Base-by-base conservation (phyloP, 2,888 invertebrate species). In the Luffia ferchaultella region DNA sequence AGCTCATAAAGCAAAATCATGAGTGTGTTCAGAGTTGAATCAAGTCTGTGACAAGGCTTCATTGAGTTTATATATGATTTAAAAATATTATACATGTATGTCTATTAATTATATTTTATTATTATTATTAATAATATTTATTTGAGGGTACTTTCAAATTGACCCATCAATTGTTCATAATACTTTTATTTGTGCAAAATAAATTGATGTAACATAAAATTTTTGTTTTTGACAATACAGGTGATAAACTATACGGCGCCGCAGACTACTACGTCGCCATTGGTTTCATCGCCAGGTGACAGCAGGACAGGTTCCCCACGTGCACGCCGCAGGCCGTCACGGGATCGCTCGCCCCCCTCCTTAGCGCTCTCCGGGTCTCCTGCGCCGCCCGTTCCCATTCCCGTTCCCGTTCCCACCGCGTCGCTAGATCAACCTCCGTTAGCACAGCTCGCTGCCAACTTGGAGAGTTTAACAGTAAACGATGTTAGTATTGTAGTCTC, bases 241-340 rank as follows among this genome's bases (percentile, higher is more conserved):
- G 76, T 80, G 20, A 60, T 82, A 56, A 80, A 72, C 59, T 84
- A 85, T 62, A 86, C 87, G 46, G 76, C 85, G 12, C 49, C 52
- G 18, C 73, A 67, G 3, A 70, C 69, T 57, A 87, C 91, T 49
- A 76, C 88, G 54, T 91, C 93, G 47, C 92, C 93, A 12, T 86
- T 91, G 70, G 86, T 91, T 66, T 89, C 91, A 49, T 93, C 94
- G 45, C 93, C 93, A 45, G 89, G 90, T 54, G 92, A 91, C 67
- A 93, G 93, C 62, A 87, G 92, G 61, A 86, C 90, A 49, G 86
- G 87, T 40, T 91, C 91, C 49, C 92, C 92, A 2, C 86, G 85
- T 57, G 70, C 87, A n/a, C 69, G 76, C 1, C 74, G 73, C 48
- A 75, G 86, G 61, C 70, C 77, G 61, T 86, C 86, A 51, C 84